Conservation (phyloP, 2,797 vertebrate species). For the Acanthurus tractus region DNA sequence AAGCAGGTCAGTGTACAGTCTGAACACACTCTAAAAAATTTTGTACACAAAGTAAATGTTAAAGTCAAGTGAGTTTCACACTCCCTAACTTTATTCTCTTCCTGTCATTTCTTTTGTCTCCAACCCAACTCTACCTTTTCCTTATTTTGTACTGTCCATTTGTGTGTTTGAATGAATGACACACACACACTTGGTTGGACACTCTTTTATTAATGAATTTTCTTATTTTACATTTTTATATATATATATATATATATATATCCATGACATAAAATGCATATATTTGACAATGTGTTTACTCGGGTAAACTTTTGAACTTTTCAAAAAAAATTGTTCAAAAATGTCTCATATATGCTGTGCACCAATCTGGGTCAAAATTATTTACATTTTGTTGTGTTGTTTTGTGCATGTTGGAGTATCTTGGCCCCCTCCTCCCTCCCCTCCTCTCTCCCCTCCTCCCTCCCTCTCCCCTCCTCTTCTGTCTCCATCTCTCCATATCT, state of each 20-base stretch:
- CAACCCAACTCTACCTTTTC: constrained; percentile 74
- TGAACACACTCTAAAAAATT: constrained; percentile 15
- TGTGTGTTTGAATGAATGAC: constrained; percentile 41
- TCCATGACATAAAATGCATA: constrained; percentile 36
- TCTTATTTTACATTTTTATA: constrained; percentile 3
- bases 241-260: background rate
- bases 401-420: constrained; percentile 81
- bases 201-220: constrained; percentile 19
- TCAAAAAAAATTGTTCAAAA: constrained; percentile 40
- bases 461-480: constrained; percentile 12
- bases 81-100: constrained; percentile 65
- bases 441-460: constrained; percentile 39
- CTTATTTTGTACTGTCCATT: constrained; percentile 25
- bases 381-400: constrained; percentile 68
- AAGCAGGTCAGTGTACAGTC: constrained; percentile 89
- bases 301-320: constrained; percentile 28
- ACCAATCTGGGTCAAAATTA: constrained; percentile 70
- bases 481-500: constrained; percentile 53
- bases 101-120: constrained; percentile 71
- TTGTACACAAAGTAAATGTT: background rate
- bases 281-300: constrained; percentile 29
- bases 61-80: constrained; percentile 35
- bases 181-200: constrained; percentile 29
- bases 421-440: constrained; percentile 32
- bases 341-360: constrained; percentile 56